Percentiles rank a stretch among this genome's conserved stretches.
phyloP scores from a whole-genome alignment of 2,888 invertebrate species.

The Diarsia mendica region DNA sequence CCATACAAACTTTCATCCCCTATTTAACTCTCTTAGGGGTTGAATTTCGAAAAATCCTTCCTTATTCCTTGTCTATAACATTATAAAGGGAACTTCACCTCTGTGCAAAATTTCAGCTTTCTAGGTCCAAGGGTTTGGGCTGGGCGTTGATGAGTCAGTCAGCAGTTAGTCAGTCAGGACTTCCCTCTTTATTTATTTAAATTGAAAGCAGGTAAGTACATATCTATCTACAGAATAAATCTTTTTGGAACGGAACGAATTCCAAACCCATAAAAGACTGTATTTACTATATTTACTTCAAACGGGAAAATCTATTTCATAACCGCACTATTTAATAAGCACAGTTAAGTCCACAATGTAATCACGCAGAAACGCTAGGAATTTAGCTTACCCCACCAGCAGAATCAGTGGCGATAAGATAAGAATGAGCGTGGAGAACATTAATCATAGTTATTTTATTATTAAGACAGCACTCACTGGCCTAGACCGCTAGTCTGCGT shows the following conservation, averaged over 20 bases:
- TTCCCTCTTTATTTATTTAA: too few species aligned
- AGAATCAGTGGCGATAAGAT: constrained; percentile 47
- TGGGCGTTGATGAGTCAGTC: too few species aligned
- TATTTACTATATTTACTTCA: background rate
- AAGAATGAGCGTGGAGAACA: constrained; percentile 58
- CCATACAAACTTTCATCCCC: too few species aligned
- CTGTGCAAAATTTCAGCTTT: too few species aligned
- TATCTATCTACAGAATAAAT: background rate
- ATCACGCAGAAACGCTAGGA: constrained; percentile 24
- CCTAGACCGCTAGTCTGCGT: constrained; percentile 64
- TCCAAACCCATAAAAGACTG: background rate
- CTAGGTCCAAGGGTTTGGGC: too few species aligned
- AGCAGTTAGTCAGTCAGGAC: too few species aligned
- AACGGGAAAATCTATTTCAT: constrained; percentile 5
- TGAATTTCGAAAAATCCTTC: too few species aligned
- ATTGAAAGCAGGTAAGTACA: too few species aligned
- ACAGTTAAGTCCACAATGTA: constrained; percentile 10
- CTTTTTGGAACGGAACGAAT: background rate
- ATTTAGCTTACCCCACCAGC: constrained; percentile 22
- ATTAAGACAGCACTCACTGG: constrained; percentile 61
- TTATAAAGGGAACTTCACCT: too few species aligned
- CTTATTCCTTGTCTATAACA: too few species aligned
- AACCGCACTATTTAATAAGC: constrained; percentile 6
- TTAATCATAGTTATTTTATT: constrained; percentile 69
- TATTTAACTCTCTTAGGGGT: too few species aligned